Evolutionary conservation across 2,888 invertebrate genomes (phyloP), one percentile per base, ranked within the genome.

Genomic region (Siphonodentalium dalli): DNA sequence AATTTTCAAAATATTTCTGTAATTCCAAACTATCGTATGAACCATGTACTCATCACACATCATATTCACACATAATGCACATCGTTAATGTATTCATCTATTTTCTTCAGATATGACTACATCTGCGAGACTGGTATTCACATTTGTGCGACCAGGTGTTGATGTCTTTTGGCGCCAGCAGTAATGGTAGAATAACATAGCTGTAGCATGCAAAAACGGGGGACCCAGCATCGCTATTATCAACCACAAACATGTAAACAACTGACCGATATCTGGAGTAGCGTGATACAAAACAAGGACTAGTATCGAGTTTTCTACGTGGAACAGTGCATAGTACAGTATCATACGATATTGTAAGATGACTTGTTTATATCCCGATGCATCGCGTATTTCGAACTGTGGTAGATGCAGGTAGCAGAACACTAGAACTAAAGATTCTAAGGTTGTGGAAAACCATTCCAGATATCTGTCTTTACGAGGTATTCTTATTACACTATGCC

Each of bases 341-440:
- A 81, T 58, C 64, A 81, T 82, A 55, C 84, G 75, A 46, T 75
- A 77, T 28, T 90, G 87, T 0, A 93, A 93, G 40, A 87, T 87
- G 2, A 91, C 91, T 75, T 92, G n/a, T n/a, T n/a, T n/a, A n/a
- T n/a, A n/a, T n/a, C n/a, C n/a, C n/a, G n/a, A n/a, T n/a, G n/a
- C n/a, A n/a, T n/a, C n/a, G n/a, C n/a, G n/a, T n/a, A n/a, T n/a
- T n/a, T n/a, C n/a, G n/a, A n/a, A n/a, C n/a, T n/a, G 92, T 6
- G 88, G 87, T 0, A 92, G 87, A 62, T 92, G 87, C 37, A 94
- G 87, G 77, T 90, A 93, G 5, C 91, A 91, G 78, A 94, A 93
- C 35, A 93, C 86, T 75, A 93, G 91, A 0, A 94, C 90, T 7
- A 89, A 86, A 3, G 92, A 93, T 57, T 93, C 87, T 34, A 92